phyloP scores from a whole-genome alignment of 2,797 vertebrate species.

The Channa striata region DNA sequence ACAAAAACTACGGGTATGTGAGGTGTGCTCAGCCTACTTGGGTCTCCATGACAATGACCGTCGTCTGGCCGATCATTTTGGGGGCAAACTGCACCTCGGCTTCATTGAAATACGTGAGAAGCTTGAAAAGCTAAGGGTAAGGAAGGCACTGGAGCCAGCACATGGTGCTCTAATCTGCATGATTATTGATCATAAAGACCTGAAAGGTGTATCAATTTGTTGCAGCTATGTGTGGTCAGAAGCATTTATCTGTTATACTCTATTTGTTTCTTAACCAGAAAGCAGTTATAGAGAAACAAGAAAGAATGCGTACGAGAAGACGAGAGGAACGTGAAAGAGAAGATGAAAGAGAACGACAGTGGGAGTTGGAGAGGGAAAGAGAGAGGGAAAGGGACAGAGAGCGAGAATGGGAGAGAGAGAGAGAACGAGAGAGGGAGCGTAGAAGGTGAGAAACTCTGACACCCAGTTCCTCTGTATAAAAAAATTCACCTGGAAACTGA shows the following conservation, averaged over 20 bases:
- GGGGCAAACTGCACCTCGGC: slow-evolving; percentile 97
- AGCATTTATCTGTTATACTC: not conserved
- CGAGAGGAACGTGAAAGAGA: slow-evolving; percentile 89
- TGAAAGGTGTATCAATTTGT: not conserved
- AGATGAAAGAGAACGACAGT: slow-evolving; percentile 78
- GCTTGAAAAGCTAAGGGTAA: slow-evolving; percentile 94
- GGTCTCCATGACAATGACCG: slow-evolving; percentile 98
- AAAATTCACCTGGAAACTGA: not conserved
- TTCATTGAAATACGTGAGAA: slow-evolving; percentile 99
- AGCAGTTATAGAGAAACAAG: slow-evolving; percentile 95
- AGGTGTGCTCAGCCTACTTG: slow-evolving; percentile 97
- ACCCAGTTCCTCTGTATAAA: not conserved
- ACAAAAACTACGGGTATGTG: slow-evolving; percentile 96
- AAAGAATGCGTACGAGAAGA: slow-evolving; percentile 91
- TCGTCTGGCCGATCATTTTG: slow-evolving; percentile 96
- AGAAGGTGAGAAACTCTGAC: slow-evolving; percentile 69
- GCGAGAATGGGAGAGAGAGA: slow-evolving; percentile 62
- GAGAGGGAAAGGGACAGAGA: slow-evolving; percentile 87
- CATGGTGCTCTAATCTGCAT: not conserved
- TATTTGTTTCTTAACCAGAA: slow-evolving; percentile 82
- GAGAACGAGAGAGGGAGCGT: slow-evolving; percentile 76
- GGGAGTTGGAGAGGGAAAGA: slow-evolving; percentile 87
- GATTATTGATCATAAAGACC: not conserved
- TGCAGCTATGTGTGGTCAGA: not conserved
- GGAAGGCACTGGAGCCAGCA: not conserved